Evolutionary conservation across 2,797 vertebrate genomes (phyloP).

Genomic region (Pseudochirops corinnae): DNA sequence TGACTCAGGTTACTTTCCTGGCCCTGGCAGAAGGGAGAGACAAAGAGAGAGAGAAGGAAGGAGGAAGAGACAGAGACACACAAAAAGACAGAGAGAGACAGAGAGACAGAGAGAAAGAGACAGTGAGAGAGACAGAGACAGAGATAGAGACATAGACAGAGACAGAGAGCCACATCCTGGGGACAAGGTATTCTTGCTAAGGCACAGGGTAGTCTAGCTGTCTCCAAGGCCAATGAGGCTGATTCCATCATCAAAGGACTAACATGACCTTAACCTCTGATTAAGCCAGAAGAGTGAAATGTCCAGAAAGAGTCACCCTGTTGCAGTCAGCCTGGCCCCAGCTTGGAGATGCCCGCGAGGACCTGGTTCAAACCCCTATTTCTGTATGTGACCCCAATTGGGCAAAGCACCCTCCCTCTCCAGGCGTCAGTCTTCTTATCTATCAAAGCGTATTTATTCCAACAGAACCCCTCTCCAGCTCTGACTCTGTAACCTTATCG

Average conservation of each 20-base stretch:
- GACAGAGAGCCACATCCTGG: neutral
- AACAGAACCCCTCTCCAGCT: neutral
- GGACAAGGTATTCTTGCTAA: neutral
- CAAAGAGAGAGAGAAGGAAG: neutral
- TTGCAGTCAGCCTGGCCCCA: neutral
- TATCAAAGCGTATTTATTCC: neutral
- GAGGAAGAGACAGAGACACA: too few species aligned
- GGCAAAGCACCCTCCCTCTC: neutral
- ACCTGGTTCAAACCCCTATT: neutral
- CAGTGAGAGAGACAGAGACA: too few species aligned
- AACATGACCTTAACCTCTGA: neutral
- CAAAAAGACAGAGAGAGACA: too few species aligned
- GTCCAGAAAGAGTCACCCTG: neutral
- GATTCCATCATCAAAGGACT: neutral
- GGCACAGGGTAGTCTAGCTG: too few species aligned
- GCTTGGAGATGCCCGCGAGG: neutral
- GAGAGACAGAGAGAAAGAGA: too few species aligned
- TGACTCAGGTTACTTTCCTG: neutral
- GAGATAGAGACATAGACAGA: neutral
- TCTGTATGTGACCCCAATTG: neutral
- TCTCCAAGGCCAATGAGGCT: neutral
- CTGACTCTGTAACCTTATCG: neutral
- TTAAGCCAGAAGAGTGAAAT: neutral
- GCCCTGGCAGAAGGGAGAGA: neutral
- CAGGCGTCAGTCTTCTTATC: neutral